Conservation (phyloP, 2,797 vertebrate genomes). For the Triplophysa bombifrons region DNA sequence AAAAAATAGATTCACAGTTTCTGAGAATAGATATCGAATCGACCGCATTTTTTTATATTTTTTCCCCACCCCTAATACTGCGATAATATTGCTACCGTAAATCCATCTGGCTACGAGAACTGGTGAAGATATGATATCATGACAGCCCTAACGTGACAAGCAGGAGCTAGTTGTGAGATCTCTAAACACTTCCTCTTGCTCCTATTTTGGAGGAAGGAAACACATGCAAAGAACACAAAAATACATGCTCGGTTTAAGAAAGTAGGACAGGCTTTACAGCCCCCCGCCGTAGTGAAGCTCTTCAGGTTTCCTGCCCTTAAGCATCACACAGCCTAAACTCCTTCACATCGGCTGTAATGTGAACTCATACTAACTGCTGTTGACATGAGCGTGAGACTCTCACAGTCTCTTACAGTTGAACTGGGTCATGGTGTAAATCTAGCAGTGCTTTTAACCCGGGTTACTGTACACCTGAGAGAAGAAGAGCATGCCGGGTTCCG, state of each 20-base stretch:
- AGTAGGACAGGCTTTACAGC: conserved; percentile 29
- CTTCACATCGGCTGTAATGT: conserved; percentile 32
- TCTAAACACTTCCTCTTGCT: not conserved
- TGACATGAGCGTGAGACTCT: conserved; percentile 8
- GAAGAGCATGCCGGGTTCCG: not conserved
- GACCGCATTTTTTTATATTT: too few species aligned
- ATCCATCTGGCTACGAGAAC: too few species aligned
- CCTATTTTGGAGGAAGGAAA: not conserved
- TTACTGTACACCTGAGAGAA: conserved; percentile 7
- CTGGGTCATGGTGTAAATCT: conserved; percentile 16
- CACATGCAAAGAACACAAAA: not conserved
- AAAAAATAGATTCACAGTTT: too few species aligned
- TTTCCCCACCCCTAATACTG: too few species aligned
- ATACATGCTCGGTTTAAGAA: not conserved
- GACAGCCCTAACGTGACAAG: too few species aligned
- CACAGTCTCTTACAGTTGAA: not conserved
- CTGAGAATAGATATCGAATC: too few species aligned
- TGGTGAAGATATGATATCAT: too few species aligned
- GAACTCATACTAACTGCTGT: conserved; percentile 33
- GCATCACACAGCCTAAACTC: conserved; percentile 6
- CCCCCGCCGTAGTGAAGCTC: conserved; percentile 14
- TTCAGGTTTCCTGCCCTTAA: conserved; percentile 36
- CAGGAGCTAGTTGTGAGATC: not conserved
- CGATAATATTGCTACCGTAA: too few species aligned
- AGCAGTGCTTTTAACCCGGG: not conserved